These are phyloP conservation scores for Mastomys coucha DNA, from an alignment of 2,113 vertebrate species.

Conservation along the genomic window DNA sequence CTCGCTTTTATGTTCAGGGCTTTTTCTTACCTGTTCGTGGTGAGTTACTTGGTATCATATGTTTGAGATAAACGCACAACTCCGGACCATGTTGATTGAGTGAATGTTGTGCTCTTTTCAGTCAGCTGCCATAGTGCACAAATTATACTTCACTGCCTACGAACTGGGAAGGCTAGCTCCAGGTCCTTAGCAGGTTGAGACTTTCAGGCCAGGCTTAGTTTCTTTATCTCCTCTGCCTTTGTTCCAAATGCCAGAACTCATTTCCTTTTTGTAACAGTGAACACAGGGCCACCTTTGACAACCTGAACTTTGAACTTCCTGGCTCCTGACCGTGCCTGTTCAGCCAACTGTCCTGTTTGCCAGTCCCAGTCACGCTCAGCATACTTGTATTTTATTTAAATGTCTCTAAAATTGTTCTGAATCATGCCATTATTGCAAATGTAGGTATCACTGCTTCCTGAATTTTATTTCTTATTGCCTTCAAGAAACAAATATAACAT, in stretches of 20 bases:
- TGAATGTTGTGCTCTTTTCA: not conserved
- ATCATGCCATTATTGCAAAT: not conserved
- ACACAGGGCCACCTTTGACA: not conserved
- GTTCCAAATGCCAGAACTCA: slow-evolving; percentile 31
- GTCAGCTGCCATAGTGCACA: not conserved
- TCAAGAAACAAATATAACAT: slow-evolving; percentile 6
- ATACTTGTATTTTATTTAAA: slow-evolving; percentile 51
- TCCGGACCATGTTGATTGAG: not conserved
- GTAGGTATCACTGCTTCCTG: not conserved
- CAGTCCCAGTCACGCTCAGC: not conserved
- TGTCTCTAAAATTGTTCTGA: slow-evolving; percentile 3
- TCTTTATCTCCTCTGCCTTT: not conserved
- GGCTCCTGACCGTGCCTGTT: not conserved
- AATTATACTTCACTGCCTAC: not conserved
- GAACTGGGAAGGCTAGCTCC: not conserved
- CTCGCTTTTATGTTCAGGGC: not conserved
- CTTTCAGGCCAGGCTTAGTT: not conserved
- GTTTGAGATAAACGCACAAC: not conserved
- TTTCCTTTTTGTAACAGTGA: slow-evolving; percentile 34
- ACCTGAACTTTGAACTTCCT: slow-evolving; percentile 21
- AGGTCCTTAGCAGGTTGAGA: not conserved
- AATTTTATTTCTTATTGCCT: slow-evolving; percentile 45
- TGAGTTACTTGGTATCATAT: not conserved
- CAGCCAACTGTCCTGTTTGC: not conserved
- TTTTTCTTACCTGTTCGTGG: not conserved